Percentiles rank a stretch among this genome's conserved stretches.
These are phyloP conservation scores for Beris morrisii DNA, from an alignment of 2,888 invertebrate genomes.

Conservation along the genomic window DNA sequence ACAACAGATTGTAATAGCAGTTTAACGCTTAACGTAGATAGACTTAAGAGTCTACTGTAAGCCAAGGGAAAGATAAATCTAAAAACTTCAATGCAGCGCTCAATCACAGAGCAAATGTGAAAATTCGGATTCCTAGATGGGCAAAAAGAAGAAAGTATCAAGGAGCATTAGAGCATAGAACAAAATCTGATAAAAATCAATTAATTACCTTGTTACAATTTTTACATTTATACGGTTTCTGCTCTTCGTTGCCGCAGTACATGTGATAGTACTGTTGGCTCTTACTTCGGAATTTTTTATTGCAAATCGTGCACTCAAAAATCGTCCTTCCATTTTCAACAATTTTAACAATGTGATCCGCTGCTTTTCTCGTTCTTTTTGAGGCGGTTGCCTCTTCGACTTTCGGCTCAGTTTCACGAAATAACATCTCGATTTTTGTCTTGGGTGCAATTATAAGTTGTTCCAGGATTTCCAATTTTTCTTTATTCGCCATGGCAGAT, in stretches of 20 bases:
- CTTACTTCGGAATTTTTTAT: slow-evolving; percentile 69
- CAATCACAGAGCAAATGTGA: too few relatives aligned
- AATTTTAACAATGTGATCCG: slow-evolving; percentile 40
- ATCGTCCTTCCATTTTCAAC: slow-evolving; percentile 50
- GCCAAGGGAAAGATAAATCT: too few relatives aligned
- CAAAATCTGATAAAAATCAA: slow-evolving; percentile 26
- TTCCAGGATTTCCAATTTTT: slow-evolving; percentile 21
- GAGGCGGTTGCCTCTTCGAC: not conserved
- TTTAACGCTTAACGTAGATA: too few relatives aligned
- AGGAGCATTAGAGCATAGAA: too few relatives aligned
- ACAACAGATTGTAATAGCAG: too few relatives aligned
- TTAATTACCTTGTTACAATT: slow-evolving; percentile 49
- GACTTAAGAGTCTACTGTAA: too few relatives aligned
- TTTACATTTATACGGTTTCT: slow-evolving; percentile 59
- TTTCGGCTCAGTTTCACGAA: not conserved
- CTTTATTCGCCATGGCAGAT: not conserved
- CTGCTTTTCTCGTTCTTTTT: not conserved
- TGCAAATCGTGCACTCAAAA: slow-evolving; percentile 64
- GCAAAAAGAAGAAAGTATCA: too few relatives aligned
- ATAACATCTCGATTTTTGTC: slow-evolving; percentile 22
- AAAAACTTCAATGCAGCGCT: too few relatives aligned
- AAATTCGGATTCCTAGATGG: too few relatives aligned
- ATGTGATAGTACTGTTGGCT: slow-evolving; percentile 67
- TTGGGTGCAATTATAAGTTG: slow-evolving; percentile 25
- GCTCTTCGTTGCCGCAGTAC: slow-evolving; percentile 60